These are phyloP conservation scores for Palloptera scutellata DNA, from an alignment of 2,888 invertebrate genomes.

Conservation along the genomic window DNA sequence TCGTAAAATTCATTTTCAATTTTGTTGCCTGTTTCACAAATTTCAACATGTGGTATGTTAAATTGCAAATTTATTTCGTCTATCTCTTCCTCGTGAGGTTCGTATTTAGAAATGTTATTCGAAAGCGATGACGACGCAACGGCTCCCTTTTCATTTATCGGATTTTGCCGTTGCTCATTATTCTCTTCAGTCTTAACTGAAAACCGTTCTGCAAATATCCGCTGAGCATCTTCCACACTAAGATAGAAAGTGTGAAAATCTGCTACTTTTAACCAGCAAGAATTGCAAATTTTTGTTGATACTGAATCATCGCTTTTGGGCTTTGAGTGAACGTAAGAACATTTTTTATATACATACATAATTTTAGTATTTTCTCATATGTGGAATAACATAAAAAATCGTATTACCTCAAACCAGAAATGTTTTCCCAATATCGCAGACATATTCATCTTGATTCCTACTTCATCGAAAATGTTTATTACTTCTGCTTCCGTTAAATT, in stretches of 20 bases:
- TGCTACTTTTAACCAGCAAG: slow-evolving; percentile 37
- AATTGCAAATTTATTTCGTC: background rate
- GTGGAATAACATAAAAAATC: background rate
- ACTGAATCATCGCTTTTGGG: slow-evolving; percentile 50
- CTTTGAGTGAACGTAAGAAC: too few species aligned
- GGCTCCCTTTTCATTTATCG: slow-evolving; percentile 8
- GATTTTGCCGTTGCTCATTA: too few species aligned
- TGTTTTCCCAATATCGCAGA: slow-evolving; percentile 54
- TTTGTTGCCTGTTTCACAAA: background rate
- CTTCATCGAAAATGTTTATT: slow-evolving; percentile 56
- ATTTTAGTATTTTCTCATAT: too few species aligned
- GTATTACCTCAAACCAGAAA: slow-evolving; percentile 61
- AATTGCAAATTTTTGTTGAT: slow-evolving; percentile 57
- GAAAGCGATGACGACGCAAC: slow-evolving; percentile 25
- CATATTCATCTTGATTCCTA: slow-evolving; percentile 53
- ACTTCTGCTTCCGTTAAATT: slow-evolving; percentile 43
- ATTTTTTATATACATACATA: background rate
- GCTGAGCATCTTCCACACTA: slow-evolving; percentile 38
- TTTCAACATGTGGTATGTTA: background rate
- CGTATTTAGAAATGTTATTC: too few species aligned
- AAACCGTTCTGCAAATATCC: slow-evolving; percentile 55
- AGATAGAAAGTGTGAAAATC: slow-evolving; percentile 40
- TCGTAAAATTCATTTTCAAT: slow-evolving; percentile 13
- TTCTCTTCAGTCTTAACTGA: slow-evolving; percentile 38
- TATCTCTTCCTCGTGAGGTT: background rate